These are phyloP conservation scores for Condylura cristata DNA, from an alignment of 2,113 vertebrate species.

Conservation along the genomic window DNA sequence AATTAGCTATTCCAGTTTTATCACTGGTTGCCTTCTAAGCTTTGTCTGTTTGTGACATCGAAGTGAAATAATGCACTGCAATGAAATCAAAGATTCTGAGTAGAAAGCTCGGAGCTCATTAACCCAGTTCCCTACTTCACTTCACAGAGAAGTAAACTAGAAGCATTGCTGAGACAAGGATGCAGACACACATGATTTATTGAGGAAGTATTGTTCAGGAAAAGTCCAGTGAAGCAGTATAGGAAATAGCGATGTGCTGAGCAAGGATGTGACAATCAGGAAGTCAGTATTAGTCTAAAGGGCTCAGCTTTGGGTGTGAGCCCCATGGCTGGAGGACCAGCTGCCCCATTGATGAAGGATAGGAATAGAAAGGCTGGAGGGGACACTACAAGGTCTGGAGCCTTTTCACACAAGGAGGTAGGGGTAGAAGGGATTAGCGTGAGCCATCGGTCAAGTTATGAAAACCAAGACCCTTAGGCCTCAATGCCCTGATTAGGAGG, in stretches of 20 bases:
- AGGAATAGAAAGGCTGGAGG: too few species aligned
- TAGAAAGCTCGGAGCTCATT: not conserved
- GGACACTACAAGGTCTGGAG: too few species aligned
- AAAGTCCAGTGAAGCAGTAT: not conserved
- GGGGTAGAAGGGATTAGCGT: too few species aligned
- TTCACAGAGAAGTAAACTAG: not conserved
- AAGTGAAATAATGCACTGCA: not conserved
- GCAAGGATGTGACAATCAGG: not conserved
- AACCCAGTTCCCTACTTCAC: not conserved
- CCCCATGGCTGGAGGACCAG: not conserved
- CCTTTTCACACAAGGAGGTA: too few species aligned
- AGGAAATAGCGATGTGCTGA: not conserved
- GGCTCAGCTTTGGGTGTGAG: not conserved
- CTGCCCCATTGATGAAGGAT: too few species aligned
- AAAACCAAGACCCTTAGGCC: too few species aligned
- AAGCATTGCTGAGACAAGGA: not conserved
- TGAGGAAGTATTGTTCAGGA: not conserved
- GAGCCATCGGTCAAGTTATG: too few species aligned
- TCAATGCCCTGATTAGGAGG: too few species aligned
- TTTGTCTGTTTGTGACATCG: not conserved
- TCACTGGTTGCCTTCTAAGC: not conserved
- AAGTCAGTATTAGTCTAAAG: not conserved
- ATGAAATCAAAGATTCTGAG: not conserved
- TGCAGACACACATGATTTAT: not conserved
- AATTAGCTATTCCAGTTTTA: not conserved